Base-by-base conservation (phyloP, 1,140 invertebrate species). In the Drosophila aff. region DNA sequence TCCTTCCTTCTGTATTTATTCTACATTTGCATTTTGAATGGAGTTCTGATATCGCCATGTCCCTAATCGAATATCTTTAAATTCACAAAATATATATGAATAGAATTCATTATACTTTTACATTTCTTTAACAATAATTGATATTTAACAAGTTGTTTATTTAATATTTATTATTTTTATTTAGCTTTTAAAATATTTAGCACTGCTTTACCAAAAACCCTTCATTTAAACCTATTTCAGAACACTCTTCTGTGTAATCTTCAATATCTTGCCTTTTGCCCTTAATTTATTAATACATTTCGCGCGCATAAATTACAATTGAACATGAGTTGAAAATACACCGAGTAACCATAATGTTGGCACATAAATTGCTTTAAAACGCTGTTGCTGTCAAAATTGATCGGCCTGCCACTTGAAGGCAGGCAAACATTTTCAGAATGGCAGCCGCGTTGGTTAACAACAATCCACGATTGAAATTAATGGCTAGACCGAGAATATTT, bases 271-370 rank as follows among this genome's bases (percentile, higher is more conserved):
- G 40, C 33, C 26, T 73, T 73, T 73, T 60, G 11, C 2, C 31
- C n/a, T 49, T 72, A 60, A 60, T 52, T 72, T 60, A 72, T 60
- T 72, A 60, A 73, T 43, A 31, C n/a, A 52, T 47, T 64, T 40
- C 26, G 33, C 23, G 9, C 7, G 9, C 53, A 78, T 72, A 72
- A 79, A 79, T 78, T 79, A 72, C 52, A 11, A 55, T 60, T 55
- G 43, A 72, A 65, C 75, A 71, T 72, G 72, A 46, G 44, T 76
- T 76, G 67, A 55, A 76, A 77, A 77, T 60, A 41, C 43, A 57
- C 28, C 41, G 33, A 71, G 40, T 57, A 44, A 40, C 36, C 65
- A 63, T 78, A 77, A 63, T 78, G 76, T 46, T 46, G 41, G 16
- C 33, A 41, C 57, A 78, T 78, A 78, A 78, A 73, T 73, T 67